phyloP scores from a whole-genome alignment of 2,888 invertebrate genomes.

The Patella ulyssiponensis region DNA sequence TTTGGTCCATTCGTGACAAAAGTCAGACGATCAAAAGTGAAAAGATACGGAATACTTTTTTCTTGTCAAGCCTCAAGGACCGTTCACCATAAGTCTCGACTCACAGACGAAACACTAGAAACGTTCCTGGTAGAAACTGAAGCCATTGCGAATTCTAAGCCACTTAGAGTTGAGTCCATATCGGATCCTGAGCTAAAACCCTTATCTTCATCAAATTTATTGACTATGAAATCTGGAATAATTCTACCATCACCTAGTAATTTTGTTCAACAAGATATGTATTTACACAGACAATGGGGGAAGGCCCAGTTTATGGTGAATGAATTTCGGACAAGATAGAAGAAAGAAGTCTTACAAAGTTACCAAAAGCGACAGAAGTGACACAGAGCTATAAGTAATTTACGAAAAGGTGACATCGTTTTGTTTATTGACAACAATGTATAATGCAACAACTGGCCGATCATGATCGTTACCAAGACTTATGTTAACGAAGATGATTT shows the following conservation, averaged over 20 bases:
- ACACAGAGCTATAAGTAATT: conserved; percentile 28
- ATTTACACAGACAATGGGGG: conserved; percentile 38
- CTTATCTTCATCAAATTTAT: conserved; percentile 30
- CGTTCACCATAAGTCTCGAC: not conserved
- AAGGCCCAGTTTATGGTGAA: conserved; percentile 40
- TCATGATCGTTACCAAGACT: conserved; percentile 26
- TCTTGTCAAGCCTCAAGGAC: not conserved
- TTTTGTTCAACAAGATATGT: conserved; percentile 37
- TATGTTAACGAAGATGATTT: conserved; percentile 29
- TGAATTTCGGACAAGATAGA: conserved; percentile 47
- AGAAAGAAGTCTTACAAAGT: too few relatives aligned
- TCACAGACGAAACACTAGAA: too few relatives aligned
- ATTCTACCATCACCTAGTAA: conserved; percentile 29
- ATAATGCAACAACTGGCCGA: conserved; percentile 36
- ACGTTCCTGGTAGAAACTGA: conserved; percentile 39
- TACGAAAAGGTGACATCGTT: conserved; percentile 42
- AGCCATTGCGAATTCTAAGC: conserved; percentile 36
- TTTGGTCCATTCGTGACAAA: not conserved
- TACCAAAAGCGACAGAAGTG: conserved; percentile 39
- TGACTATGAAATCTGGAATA: conserved; percentile 26
- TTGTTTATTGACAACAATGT: conserved; percentile 38
- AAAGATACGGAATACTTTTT: not conserved
- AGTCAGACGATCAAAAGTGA: not conserved
- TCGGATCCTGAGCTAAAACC: conserved; percentile 22
- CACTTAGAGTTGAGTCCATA: conserved; percentile 28